Percentiles rank a stretch among this genome's conserved stretches.
These are phyloP conservation scores for Tenodera sinensis DNA, from an alignment of 2,888 invertebrate species.

Conservation along the genomic window DNA sequence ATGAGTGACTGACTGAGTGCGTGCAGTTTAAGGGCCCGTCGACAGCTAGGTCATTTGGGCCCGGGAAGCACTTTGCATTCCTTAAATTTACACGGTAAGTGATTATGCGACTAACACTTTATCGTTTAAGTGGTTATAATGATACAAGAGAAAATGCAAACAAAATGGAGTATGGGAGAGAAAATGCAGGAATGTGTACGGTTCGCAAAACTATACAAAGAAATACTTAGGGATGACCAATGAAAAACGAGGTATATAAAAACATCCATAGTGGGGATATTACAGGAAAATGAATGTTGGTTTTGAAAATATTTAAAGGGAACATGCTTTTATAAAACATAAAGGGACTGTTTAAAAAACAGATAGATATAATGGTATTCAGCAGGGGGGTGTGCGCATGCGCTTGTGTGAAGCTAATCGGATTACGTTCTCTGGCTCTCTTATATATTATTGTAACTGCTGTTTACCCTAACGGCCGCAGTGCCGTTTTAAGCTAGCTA, in stretches of 20 bases:
- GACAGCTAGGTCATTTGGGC: too few relatives aligned
- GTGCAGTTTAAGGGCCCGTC: too few relatives aligned
- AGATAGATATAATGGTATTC: background rate
- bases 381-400: background rate
- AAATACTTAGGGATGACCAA: too few relatives aligned
- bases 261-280: background rate
- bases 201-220: too few relatives aligned
- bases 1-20: too few relatives aligned
- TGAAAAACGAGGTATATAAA: background rate
- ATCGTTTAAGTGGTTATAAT: too few relatives aligned
- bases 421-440: background rate
- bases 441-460: background rate
- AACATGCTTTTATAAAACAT: background rate
- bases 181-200: too few relatives aligned
- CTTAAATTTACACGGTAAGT: too few relatives aligned
- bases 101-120: too few relatives aligned
- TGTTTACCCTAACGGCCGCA: background rate
- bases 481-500: background rate
- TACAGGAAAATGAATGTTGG: background rate
- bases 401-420: background rate
- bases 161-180: too few relatives aligned
- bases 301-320: background rate
- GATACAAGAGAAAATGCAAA: too few relatives aligned
- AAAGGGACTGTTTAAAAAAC: background rate
- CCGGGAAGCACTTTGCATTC: too few relatives aligned